phyloP scores from a whole-genome alignment of 2,113 vertebrate species.

The Fulica atra region DNA sequence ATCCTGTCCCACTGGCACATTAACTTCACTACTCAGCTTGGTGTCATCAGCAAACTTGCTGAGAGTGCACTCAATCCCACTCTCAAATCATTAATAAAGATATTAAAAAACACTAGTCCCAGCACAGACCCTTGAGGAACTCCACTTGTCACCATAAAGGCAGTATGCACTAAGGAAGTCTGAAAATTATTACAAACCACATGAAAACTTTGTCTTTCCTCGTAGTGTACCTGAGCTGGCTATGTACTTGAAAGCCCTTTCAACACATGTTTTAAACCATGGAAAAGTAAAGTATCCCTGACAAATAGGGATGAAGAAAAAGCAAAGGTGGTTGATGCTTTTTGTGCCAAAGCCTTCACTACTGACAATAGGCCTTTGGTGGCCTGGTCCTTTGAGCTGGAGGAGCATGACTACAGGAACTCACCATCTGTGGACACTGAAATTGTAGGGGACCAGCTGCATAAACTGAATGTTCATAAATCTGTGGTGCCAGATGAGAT shows the following conservation, averaged over 20 bases:
- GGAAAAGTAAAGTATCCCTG: not conserved
- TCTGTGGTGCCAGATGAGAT: too few relatives aligned
- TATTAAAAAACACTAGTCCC: too few relatives aligned
- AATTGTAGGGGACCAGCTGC: not conserved
- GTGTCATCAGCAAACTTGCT: too few relatives aligned
- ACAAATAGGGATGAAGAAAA: not conserved
- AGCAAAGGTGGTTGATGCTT: not conserved
- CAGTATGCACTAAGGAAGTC: not conserved
- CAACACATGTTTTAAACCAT: not conserved
- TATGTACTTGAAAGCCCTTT: not conserved
- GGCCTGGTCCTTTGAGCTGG: not conserved
- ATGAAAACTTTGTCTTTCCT: not conserved
- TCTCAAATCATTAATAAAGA: too few relatives aligned
- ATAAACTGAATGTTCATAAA: not conserved
- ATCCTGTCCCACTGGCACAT: too few relatives aligned
- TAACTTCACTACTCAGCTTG: too few relatives aligned
- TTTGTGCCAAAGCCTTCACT: not conserved
- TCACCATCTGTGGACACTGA: not conserved
- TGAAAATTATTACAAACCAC: not conserved
- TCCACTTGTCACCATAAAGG: too few relatives aligned
- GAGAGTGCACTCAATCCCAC: too few relatives aligned
- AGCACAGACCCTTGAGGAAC: too few relatives aligned
- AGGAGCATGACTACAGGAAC: not conserved
- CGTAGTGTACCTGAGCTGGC: not conserved
- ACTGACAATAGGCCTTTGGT: not conserved